A percentile compares a stretch with the other conserved stretches of the same genome.
phyloP scores from a whole-genome alignment of 2,888 invertebrate genomes.

The Lingula anatina region DNA sequence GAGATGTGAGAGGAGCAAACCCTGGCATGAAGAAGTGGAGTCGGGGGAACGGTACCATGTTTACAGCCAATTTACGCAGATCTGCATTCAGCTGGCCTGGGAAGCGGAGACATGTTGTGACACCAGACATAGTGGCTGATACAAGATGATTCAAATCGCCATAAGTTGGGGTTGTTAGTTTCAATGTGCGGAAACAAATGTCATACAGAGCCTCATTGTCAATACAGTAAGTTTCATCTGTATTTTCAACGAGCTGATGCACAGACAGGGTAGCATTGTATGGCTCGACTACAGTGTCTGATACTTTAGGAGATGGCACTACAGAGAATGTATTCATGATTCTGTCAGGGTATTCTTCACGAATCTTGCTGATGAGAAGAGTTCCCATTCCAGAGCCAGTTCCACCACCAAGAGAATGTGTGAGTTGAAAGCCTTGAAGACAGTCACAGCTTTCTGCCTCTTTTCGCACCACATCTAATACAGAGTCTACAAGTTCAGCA shows the following conservation, averaged over 20 bases:
- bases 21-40: constrained; percentile 88
- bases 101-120: constrained; percentile 48
- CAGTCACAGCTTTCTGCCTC: constrained; percentile 56
- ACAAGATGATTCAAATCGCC: no score
- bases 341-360: no score
- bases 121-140: no score
- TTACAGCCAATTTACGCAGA: constrained; percentile 64
- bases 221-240: no score
- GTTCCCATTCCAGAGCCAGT: no score
- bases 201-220: constrained; percentile 59
- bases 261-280: constrained; percentile 81
- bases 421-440: no score
- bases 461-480: constrained; percentile 46
- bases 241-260: no score
- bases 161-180: no score
- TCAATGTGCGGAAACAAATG: constrained; percentile 59
- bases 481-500: constrained; percentile 47
- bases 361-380: no score
- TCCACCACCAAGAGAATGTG: no score
- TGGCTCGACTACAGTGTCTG: constrained; percentile 64
- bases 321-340: constrained; percentile 96
- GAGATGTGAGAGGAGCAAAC: constrained; percentile 81
- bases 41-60: constrained; percentile 92
- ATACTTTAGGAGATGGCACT: constrained; percentile 76
- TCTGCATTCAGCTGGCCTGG: constrained; percentile 80